Conservation (phyloP, 2,113 vertebrate species). For the Podarcis cretensis region DNA sequence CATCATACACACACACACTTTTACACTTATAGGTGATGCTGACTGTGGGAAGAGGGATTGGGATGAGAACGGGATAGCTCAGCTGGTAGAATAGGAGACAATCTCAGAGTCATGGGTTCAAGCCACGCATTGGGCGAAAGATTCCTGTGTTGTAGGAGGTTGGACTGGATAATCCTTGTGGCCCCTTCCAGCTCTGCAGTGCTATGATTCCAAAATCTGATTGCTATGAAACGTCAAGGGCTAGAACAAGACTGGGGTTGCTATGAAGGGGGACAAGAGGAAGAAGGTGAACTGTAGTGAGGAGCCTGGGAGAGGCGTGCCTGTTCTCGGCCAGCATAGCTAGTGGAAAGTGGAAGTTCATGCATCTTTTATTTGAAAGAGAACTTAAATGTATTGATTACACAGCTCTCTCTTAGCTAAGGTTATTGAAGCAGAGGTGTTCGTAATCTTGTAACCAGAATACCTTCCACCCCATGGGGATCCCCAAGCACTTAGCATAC, state of each 20-base stretch:
- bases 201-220: too few relatives aligned
- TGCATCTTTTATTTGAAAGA: neutral
- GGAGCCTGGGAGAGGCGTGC: neutral
- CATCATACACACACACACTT: too few relatives aligned
- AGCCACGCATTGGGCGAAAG: too few relatives aligned
- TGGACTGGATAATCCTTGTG: too few relatives aligned
- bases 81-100: too few relatives aligned
- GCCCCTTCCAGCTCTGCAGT: too few relatives aligned
- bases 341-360: neutral
- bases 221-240: too few relatives aligned
- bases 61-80: too few relatives aligned
- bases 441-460: slow-evolving; percentile 7
- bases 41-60: too few relatives aligned
- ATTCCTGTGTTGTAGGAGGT: too few relatives aligned
- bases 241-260: neutral
- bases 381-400: slow-evolving; percentile 24
- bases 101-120: too few relatives aligned
- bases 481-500: slow-evolving; percentile 13
- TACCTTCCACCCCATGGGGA: slow-evolving; percentile 29
- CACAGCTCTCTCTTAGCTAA: slow-evolving; percentile 11
- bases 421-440: slow-evolving; percentile 11
- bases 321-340: neutral
- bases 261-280: neutral
- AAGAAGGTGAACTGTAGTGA: neutral
- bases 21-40: neutral